Conservation (phyloP, 2,797 vertebrate species). For the Poecilia picta region DNA sequence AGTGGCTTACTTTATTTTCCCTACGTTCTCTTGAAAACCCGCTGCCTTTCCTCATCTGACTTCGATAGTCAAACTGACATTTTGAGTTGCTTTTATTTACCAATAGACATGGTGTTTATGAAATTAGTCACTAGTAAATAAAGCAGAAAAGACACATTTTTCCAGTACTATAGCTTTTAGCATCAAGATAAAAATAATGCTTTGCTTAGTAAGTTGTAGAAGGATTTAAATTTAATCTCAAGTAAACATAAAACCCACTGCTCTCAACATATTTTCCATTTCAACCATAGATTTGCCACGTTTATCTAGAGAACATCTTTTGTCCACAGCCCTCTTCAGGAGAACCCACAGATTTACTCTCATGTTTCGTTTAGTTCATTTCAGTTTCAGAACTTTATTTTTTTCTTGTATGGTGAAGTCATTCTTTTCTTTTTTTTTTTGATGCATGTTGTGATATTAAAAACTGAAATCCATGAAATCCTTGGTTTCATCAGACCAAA, state of each 20-base stretch:
- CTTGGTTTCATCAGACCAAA: neutral
- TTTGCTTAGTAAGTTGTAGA: neutral
- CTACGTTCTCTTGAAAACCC: neutral
- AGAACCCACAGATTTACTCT: neutral
- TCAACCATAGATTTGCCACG: neutral
- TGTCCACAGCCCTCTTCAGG: neutral
- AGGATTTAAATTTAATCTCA: neutral
- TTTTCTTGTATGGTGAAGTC: neutral
- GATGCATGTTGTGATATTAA: neutral
- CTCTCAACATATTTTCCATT: neutral
- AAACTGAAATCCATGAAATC: neutral
- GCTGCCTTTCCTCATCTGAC: neutral
- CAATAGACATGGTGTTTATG: neutral
- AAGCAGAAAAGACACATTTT: neutral
- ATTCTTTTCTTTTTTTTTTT: neutral
- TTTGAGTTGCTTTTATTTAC: neutral
- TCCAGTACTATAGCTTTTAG: neutral
- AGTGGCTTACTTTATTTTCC: neutral
- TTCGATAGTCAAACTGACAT: neutral
- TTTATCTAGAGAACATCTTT: neutral
- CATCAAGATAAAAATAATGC: neutral
- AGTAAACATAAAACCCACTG: neutral
- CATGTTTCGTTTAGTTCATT: neutral
- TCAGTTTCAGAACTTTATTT: neutral
- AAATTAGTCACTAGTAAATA: neutral